Conservation (phyloP, 2,113 vertebrate genomes). For the Muntiacus muntjak region DNA sequence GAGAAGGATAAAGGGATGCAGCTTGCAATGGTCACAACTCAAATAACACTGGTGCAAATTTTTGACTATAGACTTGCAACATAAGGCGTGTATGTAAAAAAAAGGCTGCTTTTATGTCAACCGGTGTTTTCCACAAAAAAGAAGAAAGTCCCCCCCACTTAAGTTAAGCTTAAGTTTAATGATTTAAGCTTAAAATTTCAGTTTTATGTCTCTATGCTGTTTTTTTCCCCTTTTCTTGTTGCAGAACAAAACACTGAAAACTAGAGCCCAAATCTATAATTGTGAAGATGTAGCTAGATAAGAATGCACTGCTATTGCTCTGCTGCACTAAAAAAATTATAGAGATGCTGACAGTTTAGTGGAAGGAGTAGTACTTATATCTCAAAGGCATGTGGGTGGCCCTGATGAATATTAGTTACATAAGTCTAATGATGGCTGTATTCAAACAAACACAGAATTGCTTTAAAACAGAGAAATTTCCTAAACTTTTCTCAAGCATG, state of each 20-base stretch:
- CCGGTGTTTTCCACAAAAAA: neutral
- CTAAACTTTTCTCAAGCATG: constrained; percentile 64
- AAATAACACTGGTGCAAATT: constrained; percentile 23
- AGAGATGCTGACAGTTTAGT: constrained; percentile 69
- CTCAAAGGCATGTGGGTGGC: constrained; percentile 62
- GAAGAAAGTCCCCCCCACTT: neutral
- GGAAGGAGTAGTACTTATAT: constrained; percentile 75
- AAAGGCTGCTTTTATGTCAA: neutral
- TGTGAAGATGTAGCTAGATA: constrained; percentile 69
- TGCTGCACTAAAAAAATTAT: constrained; percentile 67
- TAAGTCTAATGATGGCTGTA: constrained; percentile 71
- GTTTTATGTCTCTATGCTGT: neutral
- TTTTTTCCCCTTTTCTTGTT: neutral
- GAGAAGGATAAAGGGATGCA: neutral
- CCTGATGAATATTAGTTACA: constrained; percentile 75
- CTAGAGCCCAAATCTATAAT: constrained; percentile 57
- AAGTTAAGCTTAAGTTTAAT: neutral
- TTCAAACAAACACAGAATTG: constrained; percentile 62
- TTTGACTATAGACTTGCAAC: constrained; percentile 46
- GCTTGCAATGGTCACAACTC: neutral
- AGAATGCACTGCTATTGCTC: constrained; percentile 59
- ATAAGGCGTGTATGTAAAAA: neutral
- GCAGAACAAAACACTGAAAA: constrained; percentile 59
- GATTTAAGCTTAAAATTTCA: constrained; percentile 45
- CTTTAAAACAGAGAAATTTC: constrained; percentile 72